A percentile compares a stretch with the other conserved stretches of the same genome.
Evolutionary conservation across 2,797 vertebrate genomes (phyloP).

Genomic region (Melanotaenia trifasciata): DNA sequence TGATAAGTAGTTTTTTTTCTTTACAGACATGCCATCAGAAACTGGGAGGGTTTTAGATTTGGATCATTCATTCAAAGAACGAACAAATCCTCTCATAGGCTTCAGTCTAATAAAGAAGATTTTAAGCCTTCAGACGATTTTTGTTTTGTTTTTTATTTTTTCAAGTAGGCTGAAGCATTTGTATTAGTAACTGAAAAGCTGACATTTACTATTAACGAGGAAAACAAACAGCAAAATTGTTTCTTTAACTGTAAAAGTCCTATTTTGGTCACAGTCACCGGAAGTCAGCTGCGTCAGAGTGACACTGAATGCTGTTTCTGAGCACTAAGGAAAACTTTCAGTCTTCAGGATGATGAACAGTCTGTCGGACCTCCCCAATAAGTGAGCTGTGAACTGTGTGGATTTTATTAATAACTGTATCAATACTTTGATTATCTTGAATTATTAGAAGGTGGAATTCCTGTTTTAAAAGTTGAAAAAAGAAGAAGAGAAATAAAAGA

Average conservation of each 20-base stretch:
- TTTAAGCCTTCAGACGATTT: too few relatives aligned
- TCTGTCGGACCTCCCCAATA: background rate
- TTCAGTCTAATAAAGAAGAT: too few relatives aligned
- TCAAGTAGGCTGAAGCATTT: too few relatives aligned
- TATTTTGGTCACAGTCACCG: slow-evolving; percentile 52
- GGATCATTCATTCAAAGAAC: too few relatives aligned
- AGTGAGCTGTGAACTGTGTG: background rate
- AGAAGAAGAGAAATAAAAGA: background rate
- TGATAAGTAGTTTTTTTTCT: too few relatives aligned
- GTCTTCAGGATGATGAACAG: slow-evolving; percentile 40
- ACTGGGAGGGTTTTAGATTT: too few relatives aligned
- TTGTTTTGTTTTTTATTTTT: too few relatives aligned
- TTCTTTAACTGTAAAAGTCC: background rate
- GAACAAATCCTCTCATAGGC: too few relatives aligned
- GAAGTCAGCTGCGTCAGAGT: slow-evolving; percentile 27
- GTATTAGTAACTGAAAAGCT: too few relatives aligned
- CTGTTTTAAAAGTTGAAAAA: slow-evolving; percentile 9
- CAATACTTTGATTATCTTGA: background rate
- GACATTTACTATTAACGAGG: too few relatives aligned
- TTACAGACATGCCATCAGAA: too few relatives aligned
- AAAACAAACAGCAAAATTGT: too few relatives aligned
- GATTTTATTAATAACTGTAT: background rate
- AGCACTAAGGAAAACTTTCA: slow-evolving; percentile 44
- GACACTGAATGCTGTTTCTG: background rate
- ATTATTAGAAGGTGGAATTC: background rate